These are phyloP conservation scores for Forbesichthys agassizii DNA, from an alignment of 2,113 vertebrate species.

Conservation along the genomic window DNA sequence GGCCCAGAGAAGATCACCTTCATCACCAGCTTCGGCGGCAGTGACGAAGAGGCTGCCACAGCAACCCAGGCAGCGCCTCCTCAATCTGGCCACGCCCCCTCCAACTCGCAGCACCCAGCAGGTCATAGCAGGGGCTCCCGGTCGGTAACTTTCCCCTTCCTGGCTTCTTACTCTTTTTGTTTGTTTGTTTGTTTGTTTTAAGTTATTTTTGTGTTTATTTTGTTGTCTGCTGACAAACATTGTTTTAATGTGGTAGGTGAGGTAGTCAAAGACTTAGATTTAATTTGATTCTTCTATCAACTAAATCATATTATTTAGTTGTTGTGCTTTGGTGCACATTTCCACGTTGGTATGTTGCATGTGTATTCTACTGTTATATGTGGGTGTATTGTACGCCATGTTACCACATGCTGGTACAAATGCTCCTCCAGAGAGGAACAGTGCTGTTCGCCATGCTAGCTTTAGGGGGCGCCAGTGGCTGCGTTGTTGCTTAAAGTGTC, in stretches of 20 bases:
- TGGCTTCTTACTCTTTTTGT: slow-evolving; percentile 74
- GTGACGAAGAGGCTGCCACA: slow-evolving; percentile 84
- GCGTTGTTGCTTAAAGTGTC: slow-evolving; percentile 28
- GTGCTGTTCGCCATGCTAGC: slow-evolving; percentile 6
- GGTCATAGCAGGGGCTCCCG: slow-evolving; percentile 94
- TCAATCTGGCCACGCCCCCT: slow-evolving; percentile 72
- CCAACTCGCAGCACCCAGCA: slow-evolving; percentile 79
- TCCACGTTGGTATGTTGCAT: slow-evolving; percentile 14
- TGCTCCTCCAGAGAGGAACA: background rate
- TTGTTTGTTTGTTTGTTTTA: slow-evolving; percentile 55
- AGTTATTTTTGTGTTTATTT: slow-evolving; percentile 51
- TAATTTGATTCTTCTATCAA: background rate
- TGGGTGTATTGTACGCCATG: background rate
- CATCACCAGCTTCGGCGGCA: slow-evolving; percentile 95
- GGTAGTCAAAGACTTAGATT: slow-evolving; percentile 19
- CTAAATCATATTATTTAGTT: background rate
- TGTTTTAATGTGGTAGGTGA: slow-evolving; percentile 47
- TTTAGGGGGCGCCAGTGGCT: slow-evolving; percentile 27
- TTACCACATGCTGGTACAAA: no score
- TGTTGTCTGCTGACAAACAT: slow-evolving; percentile 45
- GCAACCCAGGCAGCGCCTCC: slow-evolving; percentile 60
- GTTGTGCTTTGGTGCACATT: slow-evolving; percentile 10
- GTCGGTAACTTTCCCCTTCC: slow-evolving; percentile 90
- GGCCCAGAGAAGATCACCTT: slow-evolving; percentile 93
- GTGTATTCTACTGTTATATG: background rate